phyloP scores from a whole-genome alignment of 2,888 invertebrate species.

The Julus scanicus region DNA sequence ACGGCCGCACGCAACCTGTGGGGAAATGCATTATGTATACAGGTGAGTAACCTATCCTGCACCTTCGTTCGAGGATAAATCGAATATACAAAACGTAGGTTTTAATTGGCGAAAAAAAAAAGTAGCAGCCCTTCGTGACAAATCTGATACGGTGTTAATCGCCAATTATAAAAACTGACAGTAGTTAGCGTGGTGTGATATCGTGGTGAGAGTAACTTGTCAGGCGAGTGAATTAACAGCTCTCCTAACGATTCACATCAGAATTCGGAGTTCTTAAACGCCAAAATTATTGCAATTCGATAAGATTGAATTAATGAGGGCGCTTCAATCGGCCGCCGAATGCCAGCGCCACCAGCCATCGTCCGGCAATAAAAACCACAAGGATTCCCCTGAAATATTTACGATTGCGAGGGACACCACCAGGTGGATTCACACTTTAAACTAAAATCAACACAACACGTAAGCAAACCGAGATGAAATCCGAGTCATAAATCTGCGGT shows the following conservation, averaged over 20 bases:
- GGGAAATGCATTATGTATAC: neutral
- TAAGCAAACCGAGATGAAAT: too few species aligned
- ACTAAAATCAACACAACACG: constrained; percentile 1
- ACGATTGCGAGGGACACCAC: neutral
- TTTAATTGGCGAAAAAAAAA: constrained; percentile 28
- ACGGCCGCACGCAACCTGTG: neutral
- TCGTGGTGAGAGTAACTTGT: constrained; percentile 36
- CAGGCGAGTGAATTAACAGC: constrained; percentile 35
- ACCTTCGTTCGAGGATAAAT: neutral
- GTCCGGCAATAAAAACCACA: too few species aligned
- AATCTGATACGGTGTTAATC: constrained; percentile 31
- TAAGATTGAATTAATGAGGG: constrained; percentile 36
- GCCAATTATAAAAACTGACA: constrained; percentile 32
- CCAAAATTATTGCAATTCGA: neutral
- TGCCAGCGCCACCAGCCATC: neutral
- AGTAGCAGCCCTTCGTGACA: constrained; percentile 17
- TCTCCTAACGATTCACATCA: neutral
- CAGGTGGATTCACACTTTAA: neutral
- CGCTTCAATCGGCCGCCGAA: neutral
- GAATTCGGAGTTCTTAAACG: neutral
- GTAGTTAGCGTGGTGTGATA: neutral
- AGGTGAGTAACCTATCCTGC: constrained; percentile 38
- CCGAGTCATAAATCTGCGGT: constrained; percentile 16
- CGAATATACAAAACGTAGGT: neutral
- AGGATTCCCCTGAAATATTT: neutral